Evolutionary conservation across 2,888 invertebrate genomes (phyloP), one percentile per base, ranked within the genome.

Genomic region (Melinopterus prodromus): DNA sequence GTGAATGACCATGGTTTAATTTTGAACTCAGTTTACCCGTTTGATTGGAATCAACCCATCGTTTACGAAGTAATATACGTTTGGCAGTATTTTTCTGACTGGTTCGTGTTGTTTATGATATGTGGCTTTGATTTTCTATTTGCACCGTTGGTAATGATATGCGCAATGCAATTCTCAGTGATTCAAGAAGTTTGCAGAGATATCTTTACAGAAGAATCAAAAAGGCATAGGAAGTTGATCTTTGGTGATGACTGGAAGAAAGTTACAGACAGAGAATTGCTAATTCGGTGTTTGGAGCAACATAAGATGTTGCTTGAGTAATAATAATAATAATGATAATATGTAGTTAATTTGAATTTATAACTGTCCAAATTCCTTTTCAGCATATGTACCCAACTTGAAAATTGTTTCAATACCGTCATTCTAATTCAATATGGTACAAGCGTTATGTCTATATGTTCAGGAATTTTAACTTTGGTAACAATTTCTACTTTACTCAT

Each of bases 21-120:
- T 9, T 82, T 83, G 12, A 74, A 80, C 37, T 82, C 82, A 0
- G 81, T 79, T 76, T 83, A 79, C 76, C 83, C 83, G 1, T 83
- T 83, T 71, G 69, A 81, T 16, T 82, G 81, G 81, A 79, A 78
- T 70, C 7, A 36, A 69, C 71, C 79, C 14, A 81, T 79, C 12
- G n/a, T 82, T 7, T 84, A 83, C 53, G 84, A 84, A 80, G 78
- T 82, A 16, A 36, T 83, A 15, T 84, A 83, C 53, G 16, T 80
- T 6, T 71, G 80, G 72, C 83, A 84, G 79, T 77, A 81, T 26
- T 77, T 82, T 69, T 71, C 72, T 1, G 82, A 83, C 76, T 72
- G 81, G 81, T 77, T 76, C 15, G 76, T 78, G 1, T 36, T 80
- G 14, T 79, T 79, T 6, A 77, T 78, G 7, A 77, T 81, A 16